These are phyloP conservation scores for Myiozetetes cayanensis DNA, from an alignment of 2,113 vertebrate species.

Conservation along the genomic window DNA sequence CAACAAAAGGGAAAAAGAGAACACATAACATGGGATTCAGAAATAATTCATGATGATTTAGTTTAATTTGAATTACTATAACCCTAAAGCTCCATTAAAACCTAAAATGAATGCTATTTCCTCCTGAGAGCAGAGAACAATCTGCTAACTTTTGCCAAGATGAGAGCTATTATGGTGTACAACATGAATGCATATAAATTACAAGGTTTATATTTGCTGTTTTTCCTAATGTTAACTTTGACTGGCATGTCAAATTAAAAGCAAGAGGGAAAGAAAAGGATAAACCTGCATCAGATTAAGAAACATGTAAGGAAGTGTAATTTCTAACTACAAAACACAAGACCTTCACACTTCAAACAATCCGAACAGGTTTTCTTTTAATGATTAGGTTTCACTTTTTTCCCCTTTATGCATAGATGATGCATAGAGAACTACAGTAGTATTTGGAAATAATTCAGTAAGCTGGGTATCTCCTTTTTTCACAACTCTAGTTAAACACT, in stretches of 20 bases:
- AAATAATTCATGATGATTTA: constrained; percentile 52
- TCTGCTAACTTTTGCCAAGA: constrained; percentile 40
- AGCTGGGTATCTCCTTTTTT: background rate
- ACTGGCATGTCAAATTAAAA: constrained; percentile 48
- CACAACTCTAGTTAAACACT: background rate
- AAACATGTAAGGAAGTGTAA: background rate
- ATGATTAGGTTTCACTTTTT: constrained; percentile 35
- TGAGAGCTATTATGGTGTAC: background rate
- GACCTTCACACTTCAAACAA: constrained; percentile 41
- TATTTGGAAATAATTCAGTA: constrained; percentile 46
- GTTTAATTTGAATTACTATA: constrained; percentile 52
- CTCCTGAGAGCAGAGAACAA: constrained; percentile 30
- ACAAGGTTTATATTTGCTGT: constrained; percentile 25
- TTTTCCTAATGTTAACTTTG: constrained; percentile 50
- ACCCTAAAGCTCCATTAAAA: constrained; percentile 50
- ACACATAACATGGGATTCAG: constrained; percentile 40
- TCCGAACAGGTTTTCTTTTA: constrained; percentile 57
- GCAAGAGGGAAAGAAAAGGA: background rate
- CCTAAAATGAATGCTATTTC: constrained; percentile 30
- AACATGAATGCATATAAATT: background rate
- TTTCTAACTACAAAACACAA: constrained; percentile 26
- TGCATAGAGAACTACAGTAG: background rate
- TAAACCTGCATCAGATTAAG: constrained; percentile 12
- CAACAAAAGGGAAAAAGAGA: background rate
- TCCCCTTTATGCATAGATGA: background rate